Evolutionary conservation across 2,797 vertebrate genomes (phyloP).

Genomic region (Molothrus ater): DNA sequence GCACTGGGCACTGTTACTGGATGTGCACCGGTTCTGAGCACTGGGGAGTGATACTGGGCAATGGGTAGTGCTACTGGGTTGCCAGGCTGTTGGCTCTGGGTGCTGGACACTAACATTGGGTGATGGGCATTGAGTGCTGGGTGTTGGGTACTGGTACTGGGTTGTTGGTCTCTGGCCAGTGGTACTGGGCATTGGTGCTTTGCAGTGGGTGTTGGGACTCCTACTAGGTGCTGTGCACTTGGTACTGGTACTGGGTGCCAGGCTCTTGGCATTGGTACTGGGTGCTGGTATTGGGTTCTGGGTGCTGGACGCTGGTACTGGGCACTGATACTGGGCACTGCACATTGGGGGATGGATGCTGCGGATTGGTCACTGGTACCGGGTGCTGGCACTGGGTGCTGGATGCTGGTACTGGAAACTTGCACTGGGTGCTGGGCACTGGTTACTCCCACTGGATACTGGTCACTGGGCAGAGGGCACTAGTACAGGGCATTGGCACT

Average conservation of each 20-base stretch:
- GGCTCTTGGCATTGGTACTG: not conserved
- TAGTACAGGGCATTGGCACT: not conserved
- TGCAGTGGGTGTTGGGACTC: not conserved
- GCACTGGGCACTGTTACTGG: not conserved
- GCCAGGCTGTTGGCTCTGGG: not conserved
- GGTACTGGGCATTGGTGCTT: not conserved
- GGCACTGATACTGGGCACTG: not conserved
- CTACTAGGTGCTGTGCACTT: not conserved
- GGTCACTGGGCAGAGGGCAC: not conserved
- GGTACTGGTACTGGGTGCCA: not conserved
- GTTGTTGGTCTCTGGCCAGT: not conserved
- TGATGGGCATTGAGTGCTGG: not conserved
- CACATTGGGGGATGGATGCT: rapidly evolving
- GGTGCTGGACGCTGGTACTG: not conserved
- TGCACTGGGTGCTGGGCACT: not conserved
- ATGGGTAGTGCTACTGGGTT: not conserved
- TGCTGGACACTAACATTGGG: not conserved
- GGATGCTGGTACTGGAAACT: not conserved
- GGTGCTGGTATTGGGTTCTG: not conserved
- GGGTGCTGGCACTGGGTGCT: not conserved
- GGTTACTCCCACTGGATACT: not conserved
- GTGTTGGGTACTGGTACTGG: not conserved
- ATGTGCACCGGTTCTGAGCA: not conserved
- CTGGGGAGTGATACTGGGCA: not conserved
- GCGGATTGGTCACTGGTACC: not conserved